Conservation (phyloP, 2,888 invertebrate genomes). For the Oscheius sp. region DNA sequence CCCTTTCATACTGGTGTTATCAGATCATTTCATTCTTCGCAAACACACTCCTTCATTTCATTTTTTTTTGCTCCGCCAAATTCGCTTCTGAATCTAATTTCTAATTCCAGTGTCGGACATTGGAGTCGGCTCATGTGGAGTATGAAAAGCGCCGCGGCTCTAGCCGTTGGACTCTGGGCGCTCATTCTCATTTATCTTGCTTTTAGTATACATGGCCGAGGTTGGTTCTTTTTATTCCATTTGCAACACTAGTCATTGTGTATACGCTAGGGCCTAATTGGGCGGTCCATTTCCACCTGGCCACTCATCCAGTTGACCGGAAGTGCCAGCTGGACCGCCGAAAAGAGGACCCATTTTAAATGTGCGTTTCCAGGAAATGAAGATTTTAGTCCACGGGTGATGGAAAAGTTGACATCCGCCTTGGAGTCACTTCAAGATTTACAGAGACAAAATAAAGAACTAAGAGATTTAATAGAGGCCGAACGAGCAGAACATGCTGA, state of each 20-base stretch:
- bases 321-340: slow-evolving; percentile 28
- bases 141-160: slow-evolving; percentile 38
- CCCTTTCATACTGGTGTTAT: slow-evolving; percentile 3
- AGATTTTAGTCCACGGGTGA: slow-evolving; percentile 7
- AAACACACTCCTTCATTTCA: slow-evolving; percentile 12
- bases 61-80: neutral
- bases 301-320: slow-evolving; percentile 19
- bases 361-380: neutral
- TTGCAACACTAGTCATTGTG: neutral
- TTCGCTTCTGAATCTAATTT: neutral
- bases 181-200: slow-evolving; percentile 33
- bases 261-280: slow-evolving; percentile 17
- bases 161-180: slow-evolving; percentile 33
- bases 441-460: slow-evolving; percentile 45
- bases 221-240: slow-evolving; percentile 13
- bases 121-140: slow-evolving; percentile 35
- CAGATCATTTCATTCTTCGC: slow-evolving; percentile 18
- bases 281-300: slow-evolving; percentile 21
- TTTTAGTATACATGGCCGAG: slow-evolving; percentile 33
- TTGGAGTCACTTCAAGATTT: slow-evolving; percentile 17
- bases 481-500: slow-evolving; percentile 43
- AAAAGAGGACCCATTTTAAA: neutral
- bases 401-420: neutral
- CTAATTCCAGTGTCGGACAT: slow-evolving; percentile 23
- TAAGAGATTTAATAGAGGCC: slow-evolving; percentile 45